Conservation (phyloP, 2,888 invertebrate genomes). For the Sesia bembeciformis region DNA sequence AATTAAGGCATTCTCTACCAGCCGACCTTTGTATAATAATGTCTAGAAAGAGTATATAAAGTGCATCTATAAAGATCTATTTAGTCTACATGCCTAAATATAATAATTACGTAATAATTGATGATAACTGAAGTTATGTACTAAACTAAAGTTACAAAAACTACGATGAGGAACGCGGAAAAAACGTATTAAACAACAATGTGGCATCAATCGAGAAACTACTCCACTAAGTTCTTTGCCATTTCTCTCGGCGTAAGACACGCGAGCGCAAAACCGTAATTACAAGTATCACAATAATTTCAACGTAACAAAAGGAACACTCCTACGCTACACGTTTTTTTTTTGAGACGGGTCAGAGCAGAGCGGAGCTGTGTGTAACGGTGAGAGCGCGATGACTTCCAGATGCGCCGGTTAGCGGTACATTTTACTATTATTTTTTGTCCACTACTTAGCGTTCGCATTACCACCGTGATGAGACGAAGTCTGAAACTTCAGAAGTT, state of each 20-base stretch:
- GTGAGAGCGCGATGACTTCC: slow-evolving; percentile 61
- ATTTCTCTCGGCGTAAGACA: slow-evolving; percentile 29
- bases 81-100: no score
- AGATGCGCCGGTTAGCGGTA: slow-evolving; percentile 68
- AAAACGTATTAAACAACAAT: no score
- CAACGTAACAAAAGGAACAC: slow-evolving; percentile 40
- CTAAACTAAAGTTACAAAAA: no score
- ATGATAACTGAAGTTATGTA: no score
- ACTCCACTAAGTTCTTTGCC: slow-evolving; percentile 23
- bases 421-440: slow-evolving; percentile 26
- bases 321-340: slow-evolving; percentile 49
- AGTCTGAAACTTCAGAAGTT: background rate
- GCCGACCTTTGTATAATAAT: no score
- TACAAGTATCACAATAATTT: slow-evolving; percentile 30
- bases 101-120: no score
- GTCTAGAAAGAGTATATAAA: no score
- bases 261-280: slow-evolving; percentile 30
- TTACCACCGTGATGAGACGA: slow-evolving; percentile 24
- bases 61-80: no score
- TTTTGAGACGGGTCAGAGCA: slow-evolving; percentile 35
- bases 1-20: no score
- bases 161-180: no score
- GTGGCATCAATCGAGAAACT: no score
- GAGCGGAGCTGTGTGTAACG: slow-evolving; percentile 40
- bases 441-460: slow-evolving; percentile 21